Evolutionary conservation across 2,888 invertebrate genomes (phyloP).

Genomic region (Alloscopus bannaensis): DNA sequence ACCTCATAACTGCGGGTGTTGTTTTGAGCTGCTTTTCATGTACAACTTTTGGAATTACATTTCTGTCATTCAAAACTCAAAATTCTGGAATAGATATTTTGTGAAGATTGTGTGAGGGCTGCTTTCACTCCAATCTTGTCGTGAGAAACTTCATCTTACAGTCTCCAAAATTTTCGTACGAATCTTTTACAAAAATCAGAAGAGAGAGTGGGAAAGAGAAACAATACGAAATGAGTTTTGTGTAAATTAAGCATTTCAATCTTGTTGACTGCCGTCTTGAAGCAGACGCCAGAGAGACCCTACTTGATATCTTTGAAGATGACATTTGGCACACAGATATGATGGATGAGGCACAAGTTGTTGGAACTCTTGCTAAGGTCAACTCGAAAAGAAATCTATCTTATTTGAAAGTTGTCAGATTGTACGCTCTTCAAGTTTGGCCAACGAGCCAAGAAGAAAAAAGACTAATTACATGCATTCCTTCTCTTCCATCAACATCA

Average conservation of each 20-base stretch:
- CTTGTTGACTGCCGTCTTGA: not conserved
- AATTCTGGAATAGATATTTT: conserved; percentile 5
- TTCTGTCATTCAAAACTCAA: conserved; percentile 36
- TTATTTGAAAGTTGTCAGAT: conserved; percentile 32
- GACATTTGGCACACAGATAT: conserved; percentile 42
- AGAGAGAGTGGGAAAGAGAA: not conserved
- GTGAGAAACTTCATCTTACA: not conserved
- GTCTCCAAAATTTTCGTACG: not conserved
- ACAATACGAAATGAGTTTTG: not conserved
- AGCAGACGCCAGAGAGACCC: conserved; percentile 4
- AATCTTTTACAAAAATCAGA: not conserved
- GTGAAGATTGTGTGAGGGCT: not conserved
- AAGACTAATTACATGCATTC: conserved; percentile 15
- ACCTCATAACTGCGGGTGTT: conserved; percentile 57
- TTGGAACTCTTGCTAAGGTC: conserved; percentile 12
- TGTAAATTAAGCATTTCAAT: not conserved
- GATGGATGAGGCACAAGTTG: conserved; percentile 30
- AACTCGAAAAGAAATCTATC: conserved; percentile 36
- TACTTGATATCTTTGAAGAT: not conserved
- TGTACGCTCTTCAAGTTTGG: not conserved
- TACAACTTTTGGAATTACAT: conserved; percentile 31
- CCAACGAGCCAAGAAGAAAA: not conserved
- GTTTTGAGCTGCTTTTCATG: conserved; percentile 38
- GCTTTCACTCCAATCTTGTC: not conserved
- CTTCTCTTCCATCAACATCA: not conserved